Conservation (phyloP, 35 echinoderm and acorn worm genomes). For the Ophiothrix spiculata region DNA sequence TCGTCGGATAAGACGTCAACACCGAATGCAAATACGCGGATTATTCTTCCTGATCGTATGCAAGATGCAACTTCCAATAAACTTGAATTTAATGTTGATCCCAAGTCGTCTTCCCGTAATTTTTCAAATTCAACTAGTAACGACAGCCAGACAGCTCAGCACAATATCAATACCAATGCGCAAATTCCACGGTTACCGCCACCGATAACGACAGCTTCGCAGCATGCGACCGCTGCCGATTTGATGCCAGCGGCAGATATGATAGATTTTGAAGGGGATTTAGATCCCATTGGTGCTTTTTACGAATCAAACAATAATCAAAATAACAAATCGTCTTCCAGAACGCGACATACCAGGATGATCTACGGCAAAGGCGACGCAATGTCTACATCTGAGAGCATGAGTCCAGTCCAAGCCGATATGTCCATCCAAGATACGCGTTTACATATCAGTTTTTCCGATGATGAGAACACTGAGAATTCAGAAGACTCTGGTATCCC, state of each 20-base stretch:
- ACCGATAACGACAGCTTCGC: slow-evolving; percentile 10
- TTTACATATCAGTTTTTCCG: slow-evolving; percentile 97
- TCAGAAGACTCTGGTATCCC: slow-evolving; percentile 97
- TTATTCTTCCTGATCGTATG: slow-evolving; percentile 59
- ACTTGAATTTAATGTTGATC: slow-evolving; percentile 41
- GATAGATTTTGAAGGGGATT: background rate
- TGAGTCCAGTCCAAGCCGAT: slow-evolving; percentile 41
- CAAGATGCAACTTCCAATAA: slow-evolving; percentile 78
- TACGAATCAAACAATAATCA: slow-evolving; percentile 6
- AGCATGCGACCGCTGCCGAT: background rate
- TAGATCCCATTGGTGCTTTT: background rate
- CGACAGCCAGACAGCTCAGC: background rate
- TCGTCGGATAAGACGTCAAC: slow-evolving; percentile 3
- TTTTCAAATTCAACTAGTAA: slow-evolving; percentile 3
- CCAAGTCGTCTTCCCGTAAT: background rate
- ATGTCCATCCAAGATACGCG: slow-evolving; percentile 55
- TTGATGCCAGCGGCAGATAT: background rate
- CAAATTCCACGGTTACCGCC: slow-evolving; percentile 10
- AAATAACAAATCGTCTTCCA: slow-evolving; percentile 6
- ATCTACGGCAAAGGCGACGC: background rate
- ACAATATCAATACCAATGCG: slow-evolving; percentile 12
- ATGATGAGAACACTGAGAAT: slow-evolving; percentile 97
- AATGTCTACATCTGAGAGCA: slow-evolving; percentile 5
- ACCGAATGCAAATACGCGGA: slow-evolving; percentile 50
- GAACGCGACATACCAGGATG: background rate